phyloP scores from a whole-genome alignment of 2,113 vertebrate species.

The Zingel zingel region DNA sequence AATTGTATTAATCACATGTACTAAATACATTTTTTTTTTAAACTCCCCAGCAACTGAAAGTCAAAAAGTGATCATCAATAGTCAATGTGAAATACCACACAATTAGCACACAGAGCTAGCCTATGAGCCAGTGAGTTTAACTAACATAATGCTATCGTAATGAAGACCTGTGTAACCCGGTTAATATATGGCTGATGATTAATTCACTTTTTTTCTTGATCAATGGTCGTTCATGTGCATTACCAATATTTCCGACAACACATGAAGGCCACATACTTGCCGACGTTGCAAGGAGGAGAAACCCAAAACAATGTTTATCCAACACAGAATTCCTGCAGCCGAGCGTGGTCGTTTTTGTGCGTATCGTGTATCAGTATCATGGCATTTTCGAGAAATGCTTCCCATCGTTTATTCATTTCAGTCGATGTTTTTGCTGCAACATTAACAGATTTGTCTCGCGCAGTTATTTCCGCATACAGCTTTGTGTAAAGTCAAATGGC shows the following conservation, averaged over 20 bases:
- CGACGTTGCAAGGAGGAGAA: conserved; percentile 35
- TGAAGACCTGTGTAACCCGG: background rate
- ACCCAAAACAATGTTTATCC: conserved; percentile 20
- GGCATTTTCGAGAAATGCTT: background rate
- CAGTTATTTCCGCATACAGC: background rate
- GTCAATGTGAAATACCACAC: background rate
- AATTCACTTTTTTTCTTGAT: background rate
- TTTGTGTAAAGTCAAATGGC: background rate
- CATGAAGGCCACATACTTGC: conserved; percentile 41
- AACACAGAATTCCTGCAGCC: background rate
- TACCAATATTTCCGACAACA: background rate
- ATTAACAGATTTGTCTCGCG: background rate
- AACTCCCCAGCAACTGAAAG: background rate
- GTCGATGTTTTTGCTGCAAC: background rate
- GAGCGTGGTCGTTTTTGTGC: background rate
- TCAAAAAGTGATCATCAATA: background rate
- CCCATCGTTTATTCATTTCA: background rate
- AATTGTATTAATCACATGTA: background rate
- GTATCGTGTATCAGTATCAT: accelerated
- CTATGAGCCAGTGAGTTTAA: background rate
- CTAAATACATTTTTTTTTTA: too few relatives aligned
- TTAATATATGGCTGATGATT: too few relatives aligned
- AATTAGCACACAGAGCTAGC: background rate
- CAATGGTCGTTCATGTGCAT: background rate
- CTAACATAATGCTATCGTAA: background rate